Evolutionary conservation across 2,888 invertebrate species (phyloP).

Genomic region (Cephus pulcher): DNA sequence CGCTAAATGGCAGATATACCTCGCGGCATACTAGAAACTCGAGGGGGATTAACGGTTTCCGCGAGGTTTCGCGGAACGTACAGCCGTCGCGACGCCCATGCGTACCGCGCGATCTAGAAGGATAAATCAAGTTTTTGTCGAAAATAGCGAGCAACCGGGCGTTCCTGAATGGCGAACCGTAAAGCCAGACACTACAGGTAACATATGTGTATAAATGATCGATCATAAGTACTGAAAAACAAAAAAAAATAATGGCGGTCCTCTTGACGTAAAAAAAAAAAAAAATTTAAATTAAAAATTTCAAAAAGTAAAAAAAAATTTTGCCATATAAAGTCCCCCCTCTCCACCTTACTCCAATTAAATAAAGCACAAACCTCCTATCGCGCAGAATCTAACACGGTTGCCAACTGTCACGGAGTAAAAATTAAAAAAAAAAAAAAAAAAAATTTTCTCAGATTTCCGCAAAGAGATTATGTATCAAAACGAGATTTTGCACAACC

Average conservation of each 20-base stretch:
- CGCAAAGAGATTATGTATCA: background rate
- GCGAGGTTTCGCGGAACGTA: background rate
- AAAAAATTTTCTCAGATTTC: background rate
- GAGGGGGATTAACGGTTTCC: background rate
- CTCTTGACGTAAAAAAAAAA: background rate
- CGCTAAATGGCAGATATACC: background rate
- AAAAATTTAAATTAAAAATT: background rate
- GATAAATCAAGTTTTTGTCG: conserved; percentile 9
- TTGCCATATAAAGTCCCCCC: background rate
- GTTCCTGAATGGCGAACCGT: background rate
- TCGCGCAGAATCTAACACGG: background rate
- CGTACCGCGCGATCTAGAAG: background rate
- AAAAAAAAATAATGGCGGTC: too few relatives aligned
- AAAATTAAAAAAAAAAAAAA: background rate
- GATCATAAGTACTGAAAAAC: background rate
- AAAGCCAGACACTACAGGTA: background rate
- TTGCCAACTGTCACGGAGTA: background rate
- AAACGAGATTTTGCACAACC: background rate
- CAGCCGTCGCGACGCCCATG: background rate
- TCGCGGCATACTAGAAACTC: background rate
- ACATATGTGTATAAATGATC: background rate
- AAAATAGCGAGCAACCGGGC: background rate
- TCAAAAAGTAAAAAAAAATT: background rate
- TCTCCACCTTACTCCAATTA: background rate
- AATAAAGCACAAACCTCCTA: background rate